Conservation (phyloP, 1,140 invertebrate genomes). For the Stegodyphus mimosarum region DNA sequence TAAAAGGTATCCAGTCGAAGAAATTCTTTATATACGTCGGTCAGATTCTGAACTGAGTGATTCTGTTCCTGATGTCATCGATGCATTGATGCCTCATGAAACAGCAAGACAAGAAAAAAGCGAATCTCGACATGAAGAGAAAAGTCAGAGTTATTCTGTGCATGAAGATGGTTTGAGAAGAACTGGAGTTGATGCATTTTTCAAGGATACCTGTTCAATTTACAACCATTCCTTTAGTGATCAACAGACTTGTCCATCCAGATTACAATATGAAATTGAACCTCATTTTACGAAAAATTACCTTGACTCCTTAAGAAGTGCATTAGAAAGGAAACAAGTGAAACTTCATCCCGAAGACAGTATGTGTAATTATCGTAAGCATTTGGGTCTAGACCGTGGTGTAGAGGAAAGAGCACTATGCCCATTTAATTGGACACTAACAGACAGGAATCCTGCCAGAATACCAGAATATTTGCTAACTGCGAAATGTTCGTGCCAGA, state of each 20-base stretch:
- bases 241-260: background rate
- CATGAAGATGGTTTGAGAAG: no score
- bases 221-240: background rate
- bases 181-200: no score
- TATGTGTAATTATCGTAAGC: background rate
- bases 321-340: no score
- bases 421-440: slow-evolving; percentile 17
- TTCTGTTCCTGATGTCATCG: background rate
- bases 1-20: background rate
- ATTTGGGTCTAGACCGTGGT: background rate
- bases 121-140: no score
- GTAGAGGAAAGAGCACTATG: slow-evolving; percentile 1
- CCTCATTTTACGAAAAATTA: no score
- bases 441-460: background rate
- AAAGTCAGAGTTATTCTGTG: no score
- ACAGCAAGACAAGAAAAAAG: no score
- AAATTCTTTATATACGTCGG: background rate
- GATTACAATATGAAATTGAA: background rate
- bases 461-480: slow-evolving; percentile 1
- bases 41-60: background rate
- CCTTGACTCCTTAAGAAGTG: no score
- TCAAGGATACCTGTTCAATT: background rate
- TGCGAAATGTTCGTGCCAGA: slow-evolving; percentile 17
- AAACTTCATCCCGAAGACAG: background rate
- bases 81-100: no score